A percentile compares a stretch with the other conserved stretches of the same genome.
Evolutionary conservation across 2,888 invertebrate species (phyloP).

Genomic region (Harmothoe impar): DNA sequence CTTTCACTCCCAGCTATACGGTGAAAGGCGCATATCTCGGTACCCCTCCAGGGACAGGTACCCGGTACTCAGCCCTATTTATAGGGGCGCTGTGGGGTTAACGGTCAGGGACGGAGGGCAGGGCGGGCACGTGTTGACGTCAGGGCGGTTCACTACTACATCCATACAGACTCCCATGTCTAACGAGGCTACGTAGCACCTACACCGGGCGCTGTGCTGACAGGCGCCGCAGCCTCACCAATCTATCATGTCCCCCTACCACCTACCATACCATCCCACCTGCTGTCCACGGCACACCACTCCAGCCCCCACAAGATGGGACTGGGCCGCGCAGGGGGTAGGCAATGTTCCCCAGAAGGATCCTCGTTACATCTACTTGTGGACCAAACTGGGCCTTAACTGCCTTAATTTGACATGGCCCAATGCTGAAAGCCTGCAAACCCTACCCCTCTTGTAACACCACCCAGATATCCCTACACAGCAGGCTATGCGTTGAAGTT

Average conservation of each 20-base stretch:
- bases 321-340: neutral
- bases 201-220: neutral
- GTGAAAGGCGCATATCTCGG: too few species aligned
- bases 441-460: too few species aligned
- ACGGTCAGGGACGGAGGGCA: neutral
- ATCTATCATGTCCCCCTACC: constrained; percentile 29
- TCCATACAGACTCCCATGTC: neutral
- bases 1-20: too few species aligned
- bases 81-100: too few species aligned
- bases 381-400: neutral
- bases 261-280: too few species aligned
- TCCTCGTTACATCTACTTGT: neutral
- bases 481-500: too few species aligned
- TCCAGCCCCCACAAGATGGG: neutral
- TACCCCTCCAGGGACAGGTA: too few species aligned
- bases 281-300: neutral
- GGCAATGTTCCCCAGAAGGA: neutral
- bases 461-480: too few species aligned
- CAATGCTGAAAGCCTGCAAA: neutral
- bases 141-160: neutral
- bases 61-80: too few species aligned
- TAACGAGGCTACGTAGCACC: constrained; percentile 50
- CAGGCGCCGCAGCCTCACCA: neutral
- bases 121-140: neutral
- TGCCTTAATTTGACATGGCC: constrained; percentile 35